Evolutionary conservation across 35 echinoderm and acorn worm species (phyloP), one percentile per base, ranked within the genome.

Genomic region (Apostichopus parvimensis): DNA sequence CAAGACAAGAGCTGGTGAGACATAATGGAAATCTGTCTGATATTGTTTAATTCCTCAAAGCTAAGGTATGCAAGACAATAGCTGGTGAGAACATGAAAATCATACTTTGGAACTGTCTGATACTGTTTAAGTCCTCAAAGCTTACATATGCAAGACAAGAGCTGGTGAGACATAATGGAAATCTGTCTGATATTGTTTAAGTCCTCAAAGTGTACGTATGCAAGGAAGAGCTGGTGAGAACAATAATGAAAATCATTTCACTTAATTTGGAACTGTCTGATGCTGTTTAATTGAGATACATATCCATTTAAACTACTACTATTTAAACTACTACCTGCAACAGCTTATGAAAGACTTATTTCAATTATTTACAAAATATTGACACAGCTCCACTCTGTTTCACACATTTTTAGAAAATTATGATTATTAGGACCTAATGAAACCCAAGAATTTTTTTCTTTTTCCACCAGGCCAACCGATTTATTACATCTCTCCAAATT

Each of bases 21-120:
- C 1, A 9, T 61, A 61, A 61, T 61, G 58, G 58, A 8, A 11
- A 8, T 61, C 58, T 61, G 34, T 45, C 34, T 45, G 34, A 45
- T 45, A 45, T 45, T 45, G 3, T 45, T 45, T 45, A 45, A 45
- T 45, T 77, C 20, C 61, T 94, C 7, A 81, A 91, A 13, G 86
- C 95, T 5, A 93, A 60, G 87, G 93, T 97, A 8, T 97, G 95
- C 75, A 97, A 97, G 89, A 83, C 77, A 13, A 93, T 80, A 93
- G 91, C 87, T 23, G 93, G 95, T 97, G 92, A 82, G 92, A 73
- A 78, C 34, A 45, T 45, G 34, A 45, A 45, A 45, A 45, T 45
- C 34, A 45, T 45, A 45, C 34, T 45, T 45, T 45, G 34, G 34
- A 45, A 45, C 58, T 61, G 34, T 45, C 34, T 45, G 34, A 45